Evolutionary conservation across 2,888 invertebrate species (phyloP).

Genomic region (Philopedon plagiatum): DNA sequence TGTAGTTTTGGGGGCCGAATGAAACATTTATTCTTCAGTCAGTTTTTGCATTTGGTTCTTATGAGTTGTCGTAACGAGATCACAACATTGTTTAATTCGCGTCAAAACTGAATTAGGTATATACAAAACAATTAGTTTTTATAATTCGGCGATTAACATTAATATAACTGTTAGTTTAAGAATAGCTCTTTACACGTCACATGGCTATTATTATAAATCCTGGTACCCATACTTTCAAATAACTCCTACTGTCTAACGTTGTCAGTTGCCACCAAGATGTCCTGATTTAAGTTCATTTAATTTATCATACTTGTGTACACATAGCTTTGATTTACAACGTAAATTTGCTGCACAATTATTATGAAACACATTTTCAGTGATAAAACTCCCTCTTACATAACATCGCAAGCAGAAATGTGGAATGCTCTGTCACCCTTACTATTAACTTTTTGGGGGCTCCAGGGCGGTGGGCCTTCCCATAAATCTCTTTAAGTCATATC

Average conservation of each 20-base stretch:
- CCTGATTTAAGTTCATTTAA: no score
- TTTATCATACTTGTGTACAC: no score
- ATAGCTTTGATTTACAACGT: no score
- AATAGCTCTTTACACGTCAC: no score
- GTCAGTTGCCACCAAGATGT: no score
- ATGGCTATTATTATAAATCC: no score
- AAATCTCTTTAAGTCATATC: conserved; percentile 48
- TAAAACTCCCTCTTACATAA: conserved; percentile 38
- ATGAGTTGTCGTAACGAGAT: background rate
- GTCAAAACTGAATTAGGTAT: background rate
- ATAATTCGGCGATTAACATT: no score
- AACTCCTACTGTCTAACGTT: no score
- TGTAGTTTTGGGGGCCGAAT: conserved; percentile 28
- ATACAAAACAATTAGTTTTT: no score
- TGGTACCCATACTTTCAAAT: no score
- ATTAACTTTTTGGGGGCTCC: conserved; percentile 54
- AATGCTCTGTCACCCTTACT: conserved; percentile 55
- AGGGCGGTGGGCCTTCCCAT: conserved; percentile 33
- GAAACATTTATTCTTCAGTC: conserved; percentile 11
- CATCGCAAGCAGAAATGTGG: conserved; percentile 38
- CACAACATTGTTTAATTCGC: background rate
- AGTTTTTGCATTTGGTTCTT: conserved; percentile 15
- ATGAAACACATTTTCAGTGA: background rate
- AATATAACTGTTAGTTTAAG: no score
- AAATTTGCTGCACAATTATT: no score